A percentile compares a stretch with the other conserved stretches of the same genome.
Conservation (phyloP, 2,797 vertebrate species). For the Selene dorsalis region DNA sequence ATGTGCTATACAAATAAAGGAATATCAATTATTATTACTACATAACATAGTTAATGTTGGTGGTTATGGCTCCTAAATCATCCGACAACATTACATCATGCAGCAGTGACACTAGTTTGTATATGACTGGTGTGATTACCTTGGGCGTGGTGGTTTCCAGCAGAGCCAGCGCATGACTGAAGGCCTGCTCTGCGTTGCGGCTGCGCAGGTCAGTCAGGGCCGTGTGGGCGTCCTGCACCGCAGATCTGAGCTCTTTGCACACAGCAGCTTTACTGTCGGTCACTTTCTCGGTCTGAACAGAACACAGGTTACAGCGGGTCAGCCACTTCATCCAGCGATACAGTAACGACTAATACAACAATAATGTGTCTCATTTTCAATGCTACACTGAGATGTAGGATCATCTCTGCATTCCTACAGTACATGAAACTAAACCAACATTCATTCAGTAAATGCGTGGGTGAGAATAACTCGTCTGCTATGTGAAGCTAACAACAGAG, state of each 20-base stretch:
- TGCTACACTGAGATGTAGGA: neutral
- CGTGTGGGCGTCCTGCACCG: constrained; percentile 81
- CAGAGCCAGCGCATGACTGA: constrained; percentile 82
- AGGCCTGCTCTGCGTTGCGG: constrained; percentile 87
- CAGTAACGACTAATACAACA: neutral
- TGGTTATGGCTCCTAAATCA: neutral
- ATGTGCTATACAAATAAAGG: too few relatives aligned
- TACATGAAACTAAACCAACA: neutral
- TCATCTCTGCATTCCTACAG: too few relatives aligned
- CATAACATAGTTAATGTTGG: too few relatives aligned
- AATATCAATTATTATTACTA: too few relatives aligned
- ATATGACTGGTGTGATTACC: constrained; percentile 72
- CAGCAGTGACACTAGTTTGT: neutral
- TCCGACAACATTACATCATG: neutral
- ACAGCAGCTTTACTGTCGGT: neutral
- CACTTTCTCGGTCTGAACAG: constrained; percentile 9
- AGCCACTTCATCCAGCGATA: neutral
- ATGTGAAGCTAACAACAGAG: neutral
- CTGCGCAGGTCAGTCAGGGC: constrained; percentile 85
- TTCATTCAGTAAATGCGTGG: neutral
- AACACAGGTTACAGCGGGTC: neutral
- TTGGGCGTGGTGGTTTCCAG: constrained; percentile 76
- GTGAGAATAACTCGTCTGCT: neutral
- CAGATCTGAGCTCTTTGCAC: constrained; percentile 67
- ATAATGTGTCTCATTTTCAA: neutral